These are phyloP conservation scores for Morphnarchus princeps DNA, from an alignment of 2,113 vertebrate species.

Conservation along the genomic window DNA sequence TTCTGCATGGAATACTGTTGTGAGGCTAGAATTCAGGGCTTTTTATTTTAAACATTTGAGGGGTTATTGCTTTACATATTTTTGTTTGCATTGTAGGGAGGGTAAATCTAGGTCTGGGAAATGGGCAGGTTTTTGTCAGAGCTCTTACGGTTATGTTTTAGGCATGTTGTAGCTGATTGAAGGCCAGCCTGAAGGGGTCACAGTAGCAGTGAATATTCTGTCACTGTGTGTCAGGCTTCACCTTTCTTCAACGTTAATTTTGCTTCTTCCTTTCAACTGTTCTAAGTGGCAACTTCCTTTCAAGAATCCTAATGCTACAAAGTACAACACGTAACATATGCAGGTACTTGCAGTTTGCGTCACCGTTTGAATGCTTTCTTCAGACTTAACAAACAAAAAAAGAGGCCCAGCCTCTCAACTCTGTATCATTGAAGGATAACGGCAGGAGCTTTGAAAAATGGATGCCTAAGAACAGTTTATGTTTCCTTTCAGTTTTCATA, in stretches of 20 bases:
- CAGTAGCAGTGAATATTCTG: neutral
- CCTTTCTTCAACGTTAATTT: neutral
- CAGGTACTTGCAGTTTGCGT: too few relatives aligned
- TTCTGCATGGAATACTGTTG: neutral
- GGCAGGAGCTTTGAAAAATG: neutral
- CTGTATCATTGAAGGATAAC: neutral
- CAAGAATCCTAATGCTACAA: neutral
- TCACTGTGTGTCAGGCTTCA: neutral
- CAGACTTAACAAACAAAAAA: neutral
- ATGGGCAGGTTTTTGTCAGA: neutral
- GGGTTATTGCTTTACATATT: accelerated
- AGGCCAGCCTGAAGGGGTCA: neutral
- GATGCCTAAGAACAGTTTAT: neutral
- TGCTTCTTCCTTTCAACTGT: neutral
- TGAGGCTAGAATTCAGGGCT: neutral
- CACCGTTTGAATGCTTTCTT: neutral
- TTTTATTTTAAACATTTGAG: neutral
- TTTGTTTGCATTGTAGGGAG: neutral
- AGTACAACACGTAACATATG: accelerated
- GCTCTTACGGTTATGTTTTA: neutral
- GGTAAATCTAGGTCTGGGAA: neutral
- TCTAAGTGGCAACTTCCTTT: neutral
- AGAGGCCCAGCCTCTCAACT: neutral
- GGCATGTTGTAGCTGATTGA: neutral
- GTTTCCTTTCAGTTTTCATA: neutral